Conservation (phyloP, 2,888 invertebrate genomes). For the Salticus scenicus region DNA sequence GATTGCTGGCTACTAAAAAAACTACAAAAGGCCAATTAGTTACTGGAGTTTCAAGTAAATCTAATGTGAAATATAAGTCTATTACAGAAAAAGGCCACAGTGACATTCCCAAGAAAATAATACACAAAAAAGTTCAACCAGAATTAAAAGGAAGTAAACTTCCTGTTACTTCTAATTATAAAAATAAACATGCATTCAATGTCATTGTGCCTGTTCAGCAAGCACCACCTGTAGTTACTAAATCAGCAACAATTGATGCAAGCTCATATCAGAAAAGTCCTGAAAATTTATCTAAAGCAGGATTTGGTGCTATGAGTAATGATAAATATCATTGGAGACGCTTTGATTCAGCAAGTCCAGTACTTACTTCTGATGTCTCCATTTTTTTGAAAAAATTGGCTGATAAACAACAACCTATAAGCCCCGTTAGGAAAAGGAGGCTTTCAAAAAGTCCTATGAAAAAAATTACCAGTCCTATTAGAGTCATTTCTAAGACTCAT, state of each 20-base stretch:
- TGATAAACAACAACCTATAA: neutral
- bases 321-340: neutral
- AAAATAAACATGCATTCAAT: neutral
- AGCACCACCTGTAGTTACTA: neutral
- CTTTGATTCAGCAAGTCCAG: constrained; percentile 5
- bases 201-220: neutral
- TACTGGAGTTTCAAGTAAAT: neutral
- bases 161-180: neutral
- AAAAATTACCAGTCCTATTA: constrained; percentile 1
- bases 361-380: neutral
- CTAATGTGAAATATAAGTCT: neutral
- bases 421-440: constrained; percentile 13
- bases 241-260: neutral
- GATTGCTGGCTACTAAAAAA: neutral
- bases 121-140: too few relatives aligned
- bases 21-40: neutral
- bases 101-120: neutral
- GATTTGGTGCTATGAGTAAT: neutral
- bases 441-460: constrained; percentile 20
- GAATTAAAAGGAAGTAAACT: too few relatives aligned
- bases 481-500: neutral
- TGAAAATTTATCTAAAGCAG: neutral
- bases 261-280: neutral
- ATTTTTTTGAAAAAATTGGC: neutral
- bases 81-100: neutral